These are phyloP conservation scores for Pelecanus crispus DNA, from an alignment of 2,113 vertebrate species.

Conservation along the genomic window DNA sequence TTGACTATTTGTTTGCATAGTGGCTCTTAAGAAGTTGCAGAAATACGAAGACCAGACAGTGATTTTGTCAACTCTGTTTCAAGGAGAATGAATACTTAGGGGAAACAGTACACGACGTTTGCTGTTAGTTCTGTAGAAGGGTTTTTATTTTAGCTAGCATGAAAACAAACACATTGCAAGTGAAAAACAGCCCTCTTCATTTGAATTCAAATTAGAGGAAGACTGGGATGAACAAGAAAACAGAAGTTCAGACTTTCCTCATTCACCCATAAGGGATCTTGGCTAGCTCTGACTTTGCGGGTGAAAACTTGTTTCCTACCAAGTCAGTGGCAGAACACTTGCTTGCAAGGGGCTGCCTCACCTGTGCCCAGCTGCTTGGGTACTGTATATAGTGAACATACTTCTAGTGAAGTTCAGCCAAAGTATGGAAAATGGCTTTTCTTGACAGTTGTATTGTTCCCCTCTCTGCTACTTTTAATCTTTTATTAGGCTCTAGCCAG, in stretches of 20 bases:
- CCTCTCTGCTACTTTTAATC: not conserved
- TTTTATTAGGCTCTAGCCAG: not conserved
- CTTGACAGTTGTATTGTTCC: not conserved
- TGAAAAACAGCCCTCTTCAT: not conserved
- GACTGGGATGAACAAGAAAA: not conserved
- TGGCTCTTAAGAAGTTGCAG: not conserved
- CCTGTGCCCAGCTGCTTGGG: not conserved
- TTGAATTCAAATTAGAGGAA: not conserved
- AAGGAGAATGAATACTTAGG: not conserved
- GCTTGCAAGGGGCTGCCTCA: not conserved
- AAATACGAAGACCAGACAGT: not conserved
- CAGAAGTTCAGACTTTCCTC: not conserved
- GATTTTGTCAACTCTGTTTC: not conserved
- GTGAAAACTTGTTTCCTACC: not conserved
- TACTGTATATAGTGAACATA: not conserved
- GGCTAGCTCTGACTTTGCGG: not conserved
- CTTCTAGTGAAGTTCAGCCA: not conserved
- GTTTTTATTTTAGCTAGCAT: not conserved
- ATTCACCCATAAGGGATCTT: not conserved
- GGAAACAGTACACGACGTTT: not conserved
- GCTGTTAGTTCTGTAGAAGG: not conserved
- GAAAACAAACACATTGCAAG: not conserved
- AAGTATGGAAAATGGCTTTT: not conserved
- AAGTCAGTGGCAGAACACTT: not conserved
- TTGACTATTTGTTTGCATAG: slow-evolving; percentile 2